These are phyloP conservation scores for Drosophila neotestacea DNA, from an alignment of 2,888 invertebrate genomes.

Conservation along the genomic window DNA sequence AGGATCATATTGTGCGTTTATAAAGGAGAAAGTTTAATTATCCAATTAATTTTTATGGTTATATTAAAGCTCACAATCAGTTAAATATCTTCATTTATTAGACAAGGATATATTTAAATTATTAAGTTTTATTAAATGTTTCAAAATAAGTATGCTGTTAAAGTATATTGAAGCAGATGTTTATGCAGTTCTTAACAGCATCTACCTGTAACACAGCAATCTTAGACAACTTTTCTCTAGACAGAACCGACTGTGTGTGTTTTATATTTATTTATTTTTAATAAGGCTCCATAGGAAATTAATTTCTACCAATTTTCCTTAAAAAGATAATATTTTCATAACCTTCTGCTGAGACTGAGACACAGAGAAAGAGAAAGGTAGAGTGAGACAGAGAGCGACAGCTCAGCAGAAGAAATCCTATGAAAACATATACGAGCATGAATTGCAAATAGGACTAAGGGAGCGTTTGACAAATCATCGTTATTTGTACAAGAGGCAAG, in stretches of 20 bases:
- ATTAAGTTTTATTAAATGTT: too few relatives aligned
- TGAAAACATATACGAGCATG: constrained; percentile 75
- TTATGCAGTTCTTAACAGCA: background rate
- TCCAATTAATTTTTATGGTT: too few relatives aligned
- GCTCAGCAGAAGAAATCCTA: constrained; percentile 72
- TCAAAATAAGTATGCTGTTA: background rate
- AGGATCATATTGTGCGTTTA: too few relatives aligned
- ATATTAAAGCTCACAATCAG: too few relatives aligned
- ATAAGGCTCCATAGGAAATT: constrained; percentile 78
- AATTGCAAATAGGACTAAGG: constrained; percentile 75
- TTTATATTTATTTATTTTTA: constrained; percentile 76
- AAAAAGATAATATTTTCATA: constrained; percentile 73
- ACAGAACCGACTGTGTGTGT: constrained; percentile 31
- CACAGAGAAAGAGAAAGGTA: background rate
- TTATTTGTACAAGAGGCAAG: constrained; percentile 75
- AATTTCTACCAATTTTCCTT: constrained; percentile 78
- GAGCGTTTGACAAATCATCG: constrained; percentile 68
- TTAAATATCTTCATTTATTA: too few relatives aligned
- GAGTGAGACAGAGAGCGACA: constrained; percentile 1
- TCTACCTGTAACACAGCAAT: constrained; percentile 42
- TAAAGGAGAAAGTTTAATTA: too few relatives aligned
- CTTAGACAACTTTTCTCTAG: constrained; percentile 32
- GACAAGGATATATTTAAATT: too few relatives aligned
- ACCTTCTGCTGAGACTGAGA: constrained; percentile 53
- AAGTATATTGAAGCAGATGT: background rate